Evolutionary conservation across 2,888 invertebrate species (phyloP), one percentile per base, ranked within the genome.

Genomic region (Caenorhabditis plicata): DNA sequence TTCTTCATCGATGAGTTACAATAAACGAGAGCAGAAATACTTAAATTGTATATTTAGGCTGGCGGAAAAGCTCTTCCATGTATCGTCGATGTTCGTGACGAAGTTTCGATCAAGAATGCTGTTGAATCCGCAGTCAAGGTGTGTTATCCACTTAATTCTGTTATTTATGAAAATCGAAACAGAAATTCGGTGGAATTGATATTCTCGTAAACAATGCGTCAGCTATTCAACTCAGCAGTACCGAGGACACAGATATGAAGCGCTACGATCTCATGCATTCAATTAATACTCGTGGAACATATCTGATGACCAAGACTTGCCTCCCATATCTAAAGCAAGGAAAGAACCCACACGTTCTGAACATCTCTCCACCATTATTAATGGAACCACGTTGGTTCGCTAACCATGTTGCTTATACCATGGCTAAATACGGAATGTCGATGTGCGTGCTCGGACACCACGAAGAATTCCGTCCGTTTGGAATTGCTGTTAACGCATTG

Each of bases 391-490:
- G 54, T 8, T 69, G 71, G 71, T 72, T 73, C 41, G 92, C 93
- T 36, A 93, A 68, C 33, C 71, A 71, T 35, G 69, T 78, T 40
- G 95, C 94, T 0, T 96, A 96, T 83, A 95, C 95, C 1, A 95
- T 96, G 88, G 92, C 96, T 2, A 96, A 96, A 82, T 96, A 92
- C 82, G 95, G 73, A 33, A 78, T 81, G 84, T 93, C 93, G 0
- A 91, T 96, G 92, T 95, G 94, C 82, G 93, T 90, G 1, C 85
- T 96, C 13, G 78, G 96, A 15, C 93, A 95, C 92, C 87, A 92
- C n/a, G 90, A 89, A 64, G 96, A 96, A 84, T 90, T 94, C 78
- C 88, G 87, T 75, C 85, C 86, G 0, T 86, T 87, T 69, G 88
- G 89, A 54, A 88, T 96, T 64, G 92, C 89, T 15, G 93, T 95